Evolutionary conservation across 2,113 vertebrate genomes (phyloP).

Genomic region (Neogobius melanostomus): DNA sequence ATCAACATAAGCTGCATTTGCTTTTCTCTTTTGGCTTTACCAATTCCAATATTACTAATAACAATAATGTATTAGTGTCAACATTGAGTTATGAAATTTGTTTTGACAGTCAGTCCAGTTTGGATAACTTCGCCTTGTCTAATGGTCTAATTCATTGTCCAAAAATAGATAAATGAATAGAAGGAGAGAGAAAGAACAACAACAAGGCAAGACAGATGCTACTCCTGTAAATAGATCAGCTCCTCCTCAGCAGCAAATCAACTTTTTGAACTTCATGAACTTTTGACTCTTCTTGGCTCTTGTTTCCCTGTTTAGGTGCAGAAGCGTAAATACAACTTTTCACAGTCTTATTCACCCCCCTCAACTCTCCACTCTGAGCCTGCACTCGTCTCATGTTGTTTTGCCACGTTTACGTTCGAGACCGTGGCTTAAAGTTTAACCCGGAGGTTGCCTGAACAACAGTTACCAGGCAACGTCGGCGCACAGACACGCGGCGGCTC

Average conservation of each 20-base stretch:
- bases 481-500: conserved; percentile 23
- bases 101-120: no score
- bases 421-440: conserved; percentile 56
- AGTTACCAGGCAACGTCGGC: conserved; percentile 61
- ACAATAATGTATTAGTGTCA: no score
- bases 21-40: not conserved
- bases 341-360: conserved; percentile 1
- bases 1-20: not conserved
- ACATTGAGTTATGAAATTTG: no score
- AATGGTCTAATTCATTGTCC: no score
- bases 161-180: no score
- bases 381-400: conserved; percentile 28
- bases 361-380: conserved; percentile 17
- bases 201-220: not conserved
- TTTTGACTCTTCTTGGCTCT: not conserved
- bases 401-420: conserved; percentile 39
- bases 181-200: no score
- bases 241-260: not conserved
- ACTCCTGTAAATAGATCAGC: not conserved
- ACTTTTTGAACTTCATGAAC: not conserved
- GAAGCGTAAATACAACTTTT: not conserved
- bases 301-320: not conserved
- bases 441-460: conserved; percentile 43
- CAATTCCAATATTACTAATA: no score
- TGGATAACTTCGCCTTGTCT: no score